Conservation (phyloP, 2,888 invertebrate genomes). For the Parochlus steinenii region DNA sequence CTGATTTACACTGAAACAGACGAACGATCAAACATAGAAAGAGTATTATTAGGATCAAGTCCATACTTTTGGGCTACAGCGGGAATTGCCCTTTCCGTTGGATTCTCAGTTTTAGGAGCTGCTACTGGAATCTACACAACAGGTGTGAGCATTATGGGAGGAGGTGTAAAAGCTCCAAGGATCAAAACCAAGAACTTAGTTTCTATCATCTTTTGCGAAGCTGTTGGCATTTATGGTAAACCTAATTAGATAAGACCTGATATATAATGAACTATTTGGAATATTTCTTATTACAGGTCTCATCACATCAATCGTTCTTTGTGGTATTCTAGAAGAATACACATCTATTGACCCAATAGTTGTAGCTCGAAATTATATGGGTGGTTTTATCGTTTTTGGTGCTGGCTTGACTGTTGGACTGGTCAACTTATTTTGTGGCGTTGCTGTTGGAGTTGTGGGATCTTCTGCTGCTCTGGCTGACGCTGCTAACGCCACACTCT, state of each 20-base stretch:
- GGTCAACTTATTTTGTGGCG: constrained; percentile 81
- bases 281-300: no score
- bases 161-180: constrained; percentile 94
- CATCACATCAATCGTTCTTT: constrained; percentile 94
- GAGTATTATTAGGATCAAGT: constrained; percentile 77
- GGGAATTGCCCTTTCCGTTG: constrained; percentile 85
- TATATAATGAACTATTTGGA: no score
- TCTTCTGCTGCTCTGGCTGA: constrained; percentile 97
- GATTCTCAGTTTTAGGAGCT: constrained; percentile 93
- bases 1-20: constrained; percentile 73
- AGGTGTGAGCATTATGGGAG: constrained; percentile 91
- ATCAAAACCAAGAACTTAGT: constrained; percentile 99
- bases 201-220: constrained; percentile 99
- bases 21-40: constrained; percentile 70
- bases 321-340: constrained; percentile 58
- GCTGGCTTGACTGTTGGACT: constrained; percentile 90
- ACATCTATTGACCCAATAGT: constrained; percentile 27
- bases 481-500: constrained; percentile 89
- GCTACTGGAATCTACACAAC: constrained; percentile 97
- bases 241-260: no score
- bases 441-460: constrained; percentile 92
- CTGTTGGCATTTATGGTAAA: constrained; percentile 99
- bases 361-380: constrained; percentile 53
- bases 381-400: constrained; percentile 91
- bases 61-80: constrained; percentile 95